Evolutionary conservation across 2,888 invertebrate genomes (phyloP), one percentile per base, ranked within the genome.

Genomic region (Drosophila anomalipes): DNA sequence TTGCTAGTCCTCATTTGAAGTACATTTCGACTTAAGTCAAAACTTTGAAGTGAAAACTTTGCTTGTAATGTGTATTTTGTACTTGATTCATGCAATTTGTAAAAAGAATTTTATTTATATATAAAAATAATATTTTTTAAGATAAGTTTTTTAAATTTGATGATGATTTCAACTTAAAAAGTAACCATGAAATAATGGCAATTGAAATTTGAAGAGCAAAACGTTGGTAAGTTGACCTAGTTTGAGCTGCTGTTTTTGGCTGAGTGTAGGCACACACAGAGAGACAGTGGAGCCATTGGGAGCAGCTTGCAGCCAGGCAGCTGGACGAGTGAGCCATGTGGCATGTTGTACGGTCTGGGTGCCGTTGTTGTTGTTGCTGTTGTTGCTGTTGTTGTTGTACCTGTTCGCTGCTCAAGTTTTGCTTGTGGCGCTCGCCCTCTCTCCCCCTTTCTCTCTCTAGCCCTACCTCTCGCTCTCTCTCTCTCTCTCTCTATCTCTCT

Each of bases 281-380:
- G 22, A 26, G 16, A 49, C 22, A 33, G 53, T 10, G 3, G 35
- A 26, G 58, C 35, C 68, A 65, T 67, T 63, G 73, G 78, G 77
- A 71, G 69, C 70, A 61, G 73, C 76, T 61, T 74, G 70, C 79
- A 79, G 64, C 74, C 78, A 51, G 66, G 57, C 75, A 77, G 75
- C 80, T 81, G 82, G 81, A 75, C 81, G 78, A 71, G 69, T 51
- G 66, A 53, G 75, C 81, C 70, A 47, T 47, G 75, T 70, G 77
- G 67, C 81, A 77, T 73, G 73, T 74, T 68, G 69, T 68, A 69
- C 76, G 83, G 83, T 74, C 83, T 87, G 89, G 86, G 86, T 86
- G 86, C 86, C 74, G 62, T 74, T 78, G 85, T 73, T 75, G 65
- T 62, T 66, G 60, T 52, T 71, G 22, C 16, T 67, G 35, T 16